These are phyloP conservation scores for Acrocyrtus sp. DNA, from an alignment of 2,888 invertebrate genomes.

Conservation along the genomic window DNA sequence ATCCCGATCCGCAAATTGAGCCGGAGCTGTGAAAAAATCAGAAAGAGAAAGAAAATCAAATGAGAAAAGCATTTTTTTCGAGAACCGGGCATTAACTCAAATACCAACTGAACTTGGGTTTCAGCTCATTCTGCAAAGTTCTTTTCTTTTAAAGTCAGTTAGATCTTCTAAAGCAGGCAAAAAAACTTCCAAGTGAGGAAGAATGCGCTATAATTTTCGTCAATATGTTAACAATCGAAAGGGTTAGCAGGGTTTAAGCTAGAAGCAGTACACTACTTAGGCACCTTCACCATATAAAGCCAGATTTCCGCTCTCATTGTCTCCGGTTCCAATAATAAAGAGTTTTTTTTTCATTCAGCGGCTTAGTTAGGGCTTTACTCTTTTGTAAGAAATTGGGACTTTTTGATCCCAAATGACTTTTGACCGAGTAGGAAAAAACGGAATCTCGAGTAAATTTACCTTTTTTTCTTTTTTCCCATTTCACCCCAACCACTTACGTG, in stretches of 20 bases:
- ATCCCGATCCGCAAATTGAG: slow-evolving; percentile 84
- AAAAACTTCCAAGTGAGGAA: neutral
- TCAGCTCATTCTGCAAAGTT: neutral
- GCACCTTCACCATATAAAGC: too few relatives aligned
- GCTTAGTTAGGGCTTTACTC: slow-evolving; percentile 11
- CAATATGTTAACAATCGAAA: slow-evolving; percentile 29
- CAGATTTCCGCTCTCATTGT: slow-evolving; percentile 15
- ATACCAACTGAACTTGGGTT: neutral
- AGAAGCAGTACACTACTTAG: neutral
- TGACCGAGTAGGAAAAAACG: neutral
- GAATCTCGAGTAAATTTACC: slow-evolving; percentile 9
- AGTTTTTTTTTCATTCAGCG: slow-evolving; percentile 10
- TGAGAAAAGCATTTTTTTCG: neutral
- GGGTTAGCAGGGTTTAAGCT: neutral
- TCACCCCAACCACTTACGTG: too few relatives aligned
- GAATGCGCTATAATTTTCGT: neutral
- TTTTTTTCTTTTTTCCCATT: slow-evolving; percentile 15
- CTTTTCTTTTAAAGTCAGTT: neutral
- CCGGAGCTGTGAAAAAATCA: slow-evolving; percentile 76
- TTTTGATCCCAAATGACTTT: slow-evolving; percentile 31
- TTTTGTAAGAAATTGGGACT: slow-evolving; percentile 6
- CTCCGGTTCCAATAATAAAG: slow-evolving; percentile 21
- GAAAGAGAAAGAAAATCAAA: slow-evolving; percentile 35
- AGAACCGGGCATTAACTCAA: neutral
- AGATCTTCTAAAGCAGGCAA: neutral